A percentile compares a stretch with the other conserved stretches of the same genome.
Evolutionary conservation across 2,797 vertebrate genomes (phyloP).

Genomic region (Xenops minutus): DNA sequence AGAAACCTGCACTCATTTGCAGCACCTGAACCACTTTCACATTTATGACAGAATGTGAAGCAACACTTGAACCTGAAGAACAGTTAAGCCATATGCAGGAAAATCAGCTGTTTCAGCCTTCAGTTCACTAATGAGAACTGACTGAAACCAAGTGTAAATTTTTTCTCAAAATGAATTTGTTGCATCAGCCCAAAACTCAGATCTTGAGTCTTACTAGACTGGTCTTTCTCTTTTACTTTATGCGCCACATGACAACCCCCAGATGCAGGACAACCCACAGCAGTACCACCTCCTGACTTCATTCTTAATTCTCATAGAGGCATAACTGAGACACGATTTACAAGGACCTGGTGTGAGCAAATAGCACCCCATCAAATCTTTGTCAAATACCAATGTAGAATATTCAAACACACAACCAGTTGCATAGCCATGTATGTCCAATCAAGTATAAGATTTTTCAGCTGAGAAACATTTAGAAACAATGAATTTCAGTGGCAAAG

Average conservation of each 20-base stretch:
- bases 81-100: neutral
- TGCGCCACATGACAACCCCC: neutral
- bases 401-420: neutral
- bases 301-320: neutral
- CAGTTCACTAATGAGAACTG: neutral
- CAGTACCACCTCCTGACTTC: neutral
- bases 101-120: neutral
- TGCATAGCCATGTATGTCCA: neutral
- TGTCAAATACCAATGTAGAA: neutral
- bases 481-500: neutral
- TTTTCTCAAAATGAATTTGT: neutral
- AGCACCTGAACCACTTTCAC: neutral
- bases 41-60: conserved; percentile 21
- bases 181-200: neutral
- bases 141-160: neutral
- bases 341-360: neutral
- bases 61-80: neutral
- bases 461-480: neutral
- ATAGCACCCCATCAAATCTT: neutral
- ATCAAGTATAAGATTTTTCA: neutral
- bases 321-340: neutral
- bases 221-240: neutral
- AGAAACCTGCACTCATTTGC: conserved; percentile 9
- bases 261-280: neutral
- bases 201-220: neutral